These are phyloP conservation scores for Porphyrio hochstetteri DNA, from an alignment of 2,113 vertebrate species.

Conservation along the genomic window DNA sequence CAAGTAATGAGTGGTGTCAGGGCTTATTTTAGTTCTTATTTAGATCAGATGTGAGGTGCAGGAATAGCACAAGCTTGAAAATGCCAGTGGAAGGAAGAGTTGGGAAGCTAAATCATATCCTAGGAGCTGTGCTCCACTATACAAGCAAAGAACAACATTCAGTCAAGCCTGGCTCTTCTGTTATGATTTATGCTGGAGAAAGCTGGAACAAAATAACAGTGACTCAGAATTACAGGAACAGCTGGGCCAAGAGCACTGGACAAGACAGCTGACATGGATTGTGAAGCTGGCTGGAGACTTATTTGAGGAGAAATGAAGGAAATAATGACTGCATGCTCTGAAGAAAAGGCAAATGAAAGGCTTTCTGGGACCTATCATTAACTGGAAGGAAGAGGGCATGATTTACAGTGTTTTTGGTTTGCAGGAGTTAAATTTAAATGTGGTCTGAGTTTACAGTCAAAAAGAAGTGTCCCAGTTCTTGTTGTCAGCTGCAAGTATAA, in stretches of 20 bases:
- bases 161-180: not conserved
- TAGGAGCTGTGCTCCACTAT: not conserved
- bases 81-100: not conserved
- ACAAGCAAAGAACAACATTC: not conserved
- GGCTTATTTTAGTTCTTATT: not conserved
- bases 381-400: not conserved
- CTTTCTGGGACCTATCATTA: not conserved
- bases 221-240: conserved; percentile 41
- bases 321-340: not conserved
- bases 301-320: not conserved
- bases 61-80: not conserved
- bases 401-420: conserved; percentile 19
- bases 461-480: not conserved
- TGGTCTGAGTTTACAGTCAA: not conserved
- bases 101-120: not conserved
- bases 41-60: not conserved
- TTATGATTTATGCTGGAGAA: conserved; percentile 33
- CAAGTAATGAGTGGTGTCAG: not conserved
- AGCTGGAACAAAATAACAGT: conserved; percentile 38
- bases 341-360: not conserved
- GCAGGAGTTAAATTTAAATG: conserved; percentile 43
- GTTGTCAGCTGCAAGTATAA: not conserved
- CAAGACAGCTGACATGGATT: conserved; percentile 18
- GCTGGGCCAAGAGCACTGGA: conserved; percentile 31
- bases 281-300: conserved; percentile 2